Conservation (phyloP, 2,888 invertebrate species). For the Pachydiplax longipennis region DNA sequence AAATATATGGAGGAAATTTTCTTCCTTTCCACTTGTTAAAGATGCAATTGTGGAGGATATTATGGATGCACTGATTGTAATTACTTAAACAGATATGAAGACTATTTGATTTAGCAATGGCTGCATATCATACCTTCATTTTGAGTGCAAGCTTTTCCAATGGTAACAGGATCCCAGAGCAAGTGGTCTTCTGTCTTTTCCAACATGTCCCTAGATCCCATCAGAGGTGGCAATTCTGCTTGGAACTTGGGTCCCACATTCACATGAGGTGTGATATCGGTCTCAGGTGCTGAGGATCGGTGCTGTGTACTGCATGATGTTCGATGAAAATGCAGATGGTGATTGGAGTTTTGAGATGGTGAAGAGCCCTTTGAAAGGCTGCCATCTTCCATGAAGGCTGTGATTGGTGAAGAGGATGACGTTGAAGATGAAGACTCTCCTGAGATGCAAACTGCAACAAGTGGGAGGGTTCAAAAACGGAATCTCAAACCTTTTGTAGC, state of each 20-base stretch:
- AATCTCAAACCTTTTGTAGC: too few relatives aligned
- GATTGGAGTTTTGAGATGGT: slow-evolving; percentile 31
- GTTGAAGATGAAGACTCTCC: slow-evolving; percentile 19
- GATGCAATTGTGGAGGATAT: not conserved
- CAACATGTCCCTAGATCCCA: slow-evolving; percentile 50
- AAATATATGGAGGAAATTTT: too few relatives aligned
- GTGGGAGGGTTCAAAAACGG: too few relatives aligned
- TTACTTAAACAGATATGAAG: slow-evolving; percentile 47
- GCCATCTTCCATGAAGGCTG: slow-evolving; percentile 12
- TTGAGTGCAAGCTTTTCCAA: slow-evolving; percentile 70
- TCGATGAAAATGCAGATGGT: slow-evolving; percentile 46
- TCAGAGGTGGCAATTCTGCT: slow-evolving; percentile 62
- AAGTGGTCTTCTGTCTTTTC: slow-evolving; percentile 67
- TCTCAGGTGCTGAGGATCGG: slow-evolving; percentile 59
- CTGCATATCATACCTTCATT: slow-evolving; percentile 70
- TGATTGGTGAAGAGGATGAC: slow-evolving; percentile 1
- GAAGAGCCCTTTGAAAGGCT: slow-evolving; percentile 35
- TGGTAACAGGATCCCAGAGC: slow-evolving; percentile 83
- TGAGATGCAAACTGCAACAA: not conserved
- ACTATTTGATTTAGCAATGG: too few relatives aligned
- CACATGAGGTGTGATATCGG: slow-evolving; percentile 74
- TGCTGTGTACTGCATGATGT: not conserved
- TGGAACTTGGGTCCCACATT: slow-evolving; percentile 90
- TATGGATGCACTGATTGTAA: slow-evolving; percentile 27
- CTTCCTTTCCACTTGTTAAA: too few relatives aligned